These are phyloP conservation scores for Gnatocerus cornutus DNA, from an alignment of 2,888 invertebrate species.

Conservation along the genomic window DNA sequence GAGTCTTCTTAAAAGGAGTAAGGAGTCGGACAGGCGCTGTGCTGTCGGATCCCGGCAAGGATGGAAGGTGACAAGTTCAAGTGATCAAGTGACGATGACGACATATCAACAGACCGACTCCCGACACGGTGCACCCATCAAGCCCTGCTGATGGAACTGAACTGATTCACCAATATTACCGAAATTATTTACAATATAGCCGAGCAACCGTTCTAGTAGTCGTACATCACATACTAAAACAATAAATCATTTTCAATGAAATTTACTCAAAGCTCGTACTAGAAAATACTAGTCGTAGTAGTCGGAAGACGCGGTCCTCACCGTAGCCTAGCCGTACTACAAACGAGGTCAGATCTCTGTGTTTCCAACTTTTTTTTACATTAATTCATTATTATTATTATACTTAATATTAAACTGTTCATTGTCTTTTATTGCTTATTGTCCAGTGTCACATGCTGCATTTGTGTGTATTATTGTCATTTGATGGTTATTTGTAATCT, in stretches of 20 bases:
- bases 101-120: slow-evolving; percentile 67
- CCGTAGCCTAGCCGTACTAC: slow-evolving; percentile 45
- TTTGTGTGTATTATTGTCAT: slow-evolving; percentile 71
- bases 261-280: slow-evolving; percentile 18
- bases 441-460: slow-evolving; percentile 72
- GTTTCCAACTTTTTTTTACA: slow-evolving; percentile 51
- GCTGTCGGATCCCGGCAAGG: slow-evolving; percentile 54
- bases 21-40: slow-evolving; percentile 49
- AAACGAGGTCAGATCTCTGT: slow-evolving; percentile 51
- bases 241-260: slow-evolving; percentile 31
- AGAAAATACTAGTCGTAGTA: slow-evolving; percentile 13
- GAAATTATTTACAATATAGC: slow-evolving; percentile 39
- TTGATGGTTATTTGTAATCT: slow-evolving; percentile 70
- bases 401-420: slow-evolving; percentile 58
- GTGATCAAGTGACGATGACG: slow-evolving; percentile 59
- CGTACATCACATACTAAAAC: slow-evolving; percentile 38
- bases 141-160: slow-evolving; percentile 65
- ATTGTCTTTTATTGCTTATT: slow-evolving; percentile 70
- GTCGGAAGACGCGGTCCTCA: slow-evolving; percentile 35
- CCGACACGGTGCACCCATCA: slow-evolving; percentile 56
- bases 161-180: slow-evolving; percentile 60
- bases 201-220: slow-evolving; percentile 46
- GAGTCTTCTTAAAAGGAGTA: slow-evolving; percentile 50
- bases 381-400: slow-evolving; percentile 49
- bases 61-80: slow-evolving; percentile 57